A percentile compares a stretch with the other conserved stretches of the same genome.
Evolutionary conservation across 2,888 invertebrate species (phyloP).

Genomic region (Melieria omissa): DNA sequence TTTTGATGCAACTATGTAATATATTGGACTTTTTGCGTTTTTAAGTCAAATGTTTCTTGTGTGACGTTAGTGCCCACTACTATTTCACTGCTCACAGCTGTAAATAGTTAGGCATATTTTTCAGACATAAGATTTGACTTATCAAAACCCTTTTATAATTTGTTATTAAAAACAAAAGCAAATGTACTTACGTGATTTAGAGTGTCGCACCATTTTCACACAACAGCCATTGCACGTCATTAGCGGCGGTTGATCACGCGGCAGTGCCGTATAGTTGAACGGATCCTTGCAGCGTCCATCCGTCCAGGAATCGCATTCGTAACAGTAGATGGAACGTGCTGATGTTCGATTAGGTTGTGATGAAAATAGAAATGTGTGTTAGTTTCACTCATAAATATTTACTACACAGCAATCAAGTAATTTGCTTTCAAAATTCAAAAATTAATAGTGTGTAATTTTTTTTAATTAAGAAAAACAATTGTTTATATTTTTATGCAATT

Average conservation of each 20-base stretch:
- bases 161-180: neutral
- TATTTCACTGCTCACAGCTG: neutral
- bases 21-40: no score
- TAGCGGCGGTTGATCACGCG: slow-evolving; percentile 86
- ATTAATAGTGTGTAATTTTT: neutral
- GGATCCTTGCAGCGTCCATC: slow-evolving; percentile 90
- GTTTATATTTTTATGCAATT: neutral
- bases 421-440: neutral
- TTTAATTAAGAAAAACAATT: neutral
- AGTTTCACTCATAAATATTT: neutral
- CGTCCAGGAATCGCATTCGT: slow-evolving; percentile 94
- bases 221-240: slow-evolving; percentile 93
- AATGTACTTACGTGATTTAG: slow-evolving; percentile 83
- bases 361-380: neutral
- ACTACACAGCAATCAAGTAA: neutral
- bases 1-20: no score
- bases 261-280: slow-evolving; percentile 90
- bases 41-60: no score
- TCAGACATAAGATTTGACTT: neutral
- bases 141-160: neutral
- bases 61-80: no score
- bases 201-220: slow-evolving; percentile 94
- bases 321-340: slow-evolving; percentile 92
- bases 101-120: neutral
- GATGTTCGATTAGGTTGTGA: slow-evolving; percentile 44